Evolutionary conservation across 1,140 invertebrate genomes (phyloP), one percentile per base, ranked within the genome.

Genomic region (Trachelipus rathkii): DNA sequence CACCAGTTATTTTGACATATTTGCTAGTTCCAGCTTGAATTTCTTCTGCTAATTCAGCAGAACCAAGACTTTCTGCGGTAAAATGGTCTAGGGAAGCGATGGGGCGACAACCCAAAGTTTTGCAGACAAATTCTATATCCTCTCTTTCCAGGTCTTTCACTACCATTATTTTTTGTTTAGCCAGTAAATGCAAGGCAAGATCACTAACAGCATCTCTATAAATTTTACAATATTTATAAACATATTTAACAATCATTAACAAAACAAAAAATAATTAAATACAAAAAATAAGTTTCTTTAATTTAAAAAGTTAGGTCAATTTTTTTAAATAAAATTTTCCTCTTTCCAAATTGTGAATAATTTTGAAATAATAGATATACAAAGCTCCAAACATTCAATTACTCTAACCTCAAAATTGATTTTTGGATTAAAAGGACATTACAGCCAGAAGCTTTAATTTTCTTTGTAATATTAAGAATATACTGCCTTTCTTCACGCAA

Each of bases 361-460:
- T 33, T 3, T 33, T 33, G 6, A 71, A 77, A 13, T 50, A n/a
- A 72, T 75, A 73, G 19, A 75, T n/a, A 53, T 44, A n/a, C n/a
- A 33, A 33, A 33, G 33, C 1, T 33, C 33, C 6, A 33, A 33
- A 44, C 19, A 7, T 21, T 15, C n/a, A 4, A 0, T 10, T 50
- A 13, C 21, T 24, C 19, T 79, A 84, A 91, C 91, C 96, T 91
- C 44, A 99, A 87, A 84, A 99, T 99, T 0, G 97, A 99, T 86
- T 99, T 99, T 86, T 99, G 98, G 70, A 99, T 95, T 15, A 99
- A 87, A 0, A 99, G 88, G 43, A 99, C 95, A 87, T 97, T 99
- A 85, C 98, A 99, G 8, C 97, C 97, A 80, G 95, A 88, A 83
- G 98, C 98, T 85, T 99, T 99, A 69, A 99, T 96, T 85, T 99